Base-by-base conservation (phyloP, 2,888 invertebrate genomes). In the Trichogramma dendrolimi region DNA sequence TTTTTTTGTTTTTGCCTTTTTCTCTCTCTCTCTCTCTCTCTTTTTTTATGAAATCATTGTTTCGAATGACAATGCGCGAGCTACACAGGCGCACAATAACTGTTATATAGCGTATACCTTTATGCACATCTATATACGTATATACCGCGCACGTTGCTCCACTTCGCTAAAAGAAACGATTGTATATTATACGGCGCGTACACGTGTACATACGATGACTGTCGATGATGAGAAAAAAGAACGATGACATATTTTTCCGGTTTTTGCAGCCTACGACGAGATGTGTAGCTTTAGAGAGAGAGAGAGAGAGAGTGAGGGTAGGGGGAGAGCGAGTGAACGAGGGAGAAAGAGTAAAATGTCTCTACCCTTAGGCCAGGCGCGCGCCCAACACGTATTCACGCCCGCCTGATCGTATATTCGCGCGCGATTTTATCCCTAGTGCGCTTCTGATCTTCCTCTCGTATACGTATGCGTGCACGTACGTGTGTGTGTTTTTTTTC, bases 171-270 rank as follows among this genome's bases (percentile, higher is more conserved):
- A 67, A 64, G 66, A 66, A 42, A 49, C 50, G 53, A 14, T 46
- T 57, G 59, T 55, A 58, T 59, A 62, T 59, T 58, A 55, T 53
- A 58, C 51, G 55, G 55, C 27, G 27, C 27, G 27, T 27, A 27
- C 27, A 27, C 27, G 27, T 27, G 27, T 27, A 27, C 27, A 27
- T 76, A 76, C 77, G 74, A 78, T 77, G 78, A 77, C 78, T 79
- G 76, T 78, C 79, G 78, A 79, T 79, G 79, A 77, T 27, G 27
- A 27, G 27, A 27, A 27, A 27, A 27, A 27, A 27, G 27, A 79
- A 75, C 77, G 78, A 79, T 79, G 78, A 78, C 78, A 78, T 77
- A 78, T 79, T 79, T 78, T 79, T 78, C 77, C 75, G 78, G 76
- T 70, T 74, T 77, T 77, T 75, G 27, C 27, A 27, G 27, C 27